Evolutionary conservation across 2,797 vertebrate species (phyloP), one percentile per base, ranked within the genome.

Genomic region (Ctenosaura bakeri): DNA sequence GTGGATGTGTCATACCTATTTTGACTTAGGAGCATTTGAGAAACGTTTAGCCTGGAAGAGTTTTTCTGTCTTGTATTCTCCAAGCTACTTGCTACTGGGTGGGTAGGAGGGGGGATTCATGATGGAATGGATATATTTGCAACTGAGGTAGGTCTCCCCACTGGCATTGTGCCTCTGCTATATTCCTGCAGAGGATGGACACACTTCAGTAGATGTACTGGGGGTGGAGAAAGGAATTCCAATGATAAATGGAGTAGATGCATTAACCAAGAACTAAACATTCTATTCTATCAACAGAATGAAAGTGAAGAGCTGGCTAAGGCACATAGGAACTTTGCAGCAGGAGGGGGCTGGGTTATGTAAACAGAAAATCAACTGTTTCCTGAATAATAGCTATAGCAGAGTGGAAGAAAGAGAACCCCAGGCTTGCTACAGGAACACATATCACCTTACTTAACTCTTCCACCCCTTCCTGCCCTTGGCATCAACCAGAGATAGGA

Each of bases 321-420:
- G 62, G 8, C 7, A 32, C 18, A 42, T 50, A 64, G 64, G 16
- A 66, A 69, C 14, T 8, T 32, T 69, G 38, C 18, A 42, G 74
- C 38, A 9, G 16, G 35, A 62, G 81, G 81, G 35, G 52, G 79
- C 4, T 69, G 66, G 42, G 7, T 32, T 69, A 69, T 69, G 64
- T 46, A 84, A 84, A 84, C 64, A 50, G 83, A 84, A 64, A 69
- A 32, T 18, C 10, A 2, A 10, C 81, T 83, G 81, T 42, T 83
- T 83, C 81, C 81, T 83, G 81, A 59, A 42, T 38, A 83, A 56
- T 81, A 59, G 81, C 38, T 22, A 59, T 54, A 80, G 50, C 38
- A 6, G 8, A n/a, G 38, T 29, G 64, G 83, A 69, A 69, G 82
- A 50, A 29, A 29, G 59, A 42, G n/a, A 83, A 64, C 4, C 5